Conservation (phyloP, 2,888 invertebrate genomes). For the Drosophila pseudotalamancana region DNA sequence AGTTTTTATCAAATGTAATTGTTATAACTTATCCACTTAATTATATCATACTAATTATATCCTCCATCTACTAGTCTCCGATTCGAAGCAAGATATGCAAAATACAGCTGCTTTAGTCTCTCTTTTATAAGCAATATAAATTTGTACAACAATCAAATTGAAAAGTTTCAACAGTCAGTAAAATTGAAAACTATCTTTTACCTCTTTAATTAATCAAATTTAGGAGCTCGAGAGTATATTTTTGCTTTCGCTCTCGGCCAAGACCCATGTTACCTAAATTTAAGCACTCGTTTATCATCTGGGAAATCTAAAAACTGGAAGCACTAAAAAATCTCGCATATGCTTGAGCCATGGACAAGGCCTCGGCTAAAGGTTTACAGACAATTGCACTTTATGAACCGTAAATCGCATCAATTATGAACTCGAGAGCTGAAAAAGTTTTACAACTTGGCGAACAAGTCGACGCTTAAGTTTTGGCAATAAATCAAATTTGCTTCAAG, state of each 20-base stretch:
- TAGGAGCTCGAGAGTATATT: too few species aligned
- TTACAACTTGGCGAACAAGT: constrained; percentile 57
- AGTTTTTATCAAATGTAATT: too few species aligned
- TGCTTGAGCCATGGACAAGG: constrained; percentile 33
- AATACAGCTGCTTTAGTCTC: too few species aligned
- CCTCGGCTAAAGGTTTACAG: constrained; percentile 46
- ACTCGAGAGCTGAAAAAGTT: constrained; percentile 56
- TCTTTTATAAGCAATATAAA: too few species aligned
- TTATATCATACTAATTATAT: too few species aligned
- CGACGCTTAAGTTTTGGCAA: constrained; percentile 66
- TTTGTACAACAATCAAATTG: too few species aligned
- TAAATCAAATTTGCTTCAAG: constrained; percentile 75
- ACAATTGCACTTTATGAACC: constrained; percentile 76
- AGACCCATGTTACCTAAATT: background rate
- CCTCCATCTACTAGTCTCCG: too few species aligned
- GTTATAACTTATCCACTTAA: too few species aligned
- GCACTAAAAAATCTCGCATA: constrained; percentile 57
- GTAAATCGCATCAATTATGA: constrained; percentile 78
- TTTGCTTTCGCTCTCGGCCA: background rate
- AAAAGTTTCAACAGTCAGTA: too few species aligned
- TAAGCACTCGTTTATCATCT: background rate
- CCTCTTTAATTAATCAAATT: too few species aligned
- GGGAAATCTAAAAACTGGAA: background rate
- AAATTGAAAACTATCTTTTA: too few species aligned
- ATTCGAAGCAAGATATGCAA: too few species aligned